A percentile compares a stretch with the other conserved stretches of the same genome.
These are phyloP conservation scores for Brienomyrus longianalis DNA, from an alignment of 2,113 vertebrate species.

Conservation along the genomic window DNA sequence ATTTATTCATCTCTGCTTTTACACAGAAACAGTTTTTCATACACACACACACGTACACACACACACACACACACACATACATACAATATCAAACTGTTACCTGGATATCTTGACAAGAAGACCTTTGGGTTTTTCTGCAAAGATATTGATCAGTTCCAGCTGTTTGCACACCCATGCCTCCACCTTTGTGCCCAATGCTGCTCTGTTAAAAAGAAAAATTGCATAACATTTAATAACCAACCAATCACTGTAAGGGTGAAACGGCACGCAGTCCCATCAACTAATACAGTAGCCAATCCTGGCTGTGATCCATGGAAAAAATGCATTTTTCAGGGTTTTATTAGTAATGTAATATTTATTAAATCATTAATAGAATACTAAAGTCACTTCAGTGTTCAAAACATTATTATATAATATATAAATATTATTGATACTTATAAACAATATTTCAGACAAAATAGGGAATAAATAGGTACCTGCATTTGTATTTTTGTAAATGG, in stretches of 20 bases:
- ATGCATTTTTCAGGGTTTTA: not conserved
- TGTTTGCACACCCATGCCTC: constrained; percentile 27
- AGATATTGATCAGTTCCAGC: constrained; percentile 16
- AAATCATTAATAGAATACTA: not conserved
- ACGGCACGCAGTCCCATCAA: not conserved
- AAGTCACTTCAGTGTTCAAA: not conserved
- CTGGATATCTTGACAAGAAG: constrained; percentile 38
- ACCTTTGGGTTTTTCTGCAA: constrained; percentile 33
- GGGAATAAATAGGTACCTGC: not conserved
- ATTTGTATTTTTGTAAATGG: not conserved
- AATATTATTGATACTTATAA: not conserved
- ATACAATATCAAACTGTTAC: constrained; percentile 33
- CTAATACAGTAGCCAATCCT: not conserved
- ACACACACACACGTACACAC: not conserved
- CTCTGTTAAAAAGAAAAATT: constrained; percentile 39
- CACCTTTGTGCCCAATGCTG: constrained; percentile 32
- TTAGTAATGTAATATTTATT: not conserved
- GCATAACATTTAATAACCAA: constrained; percentile 16
- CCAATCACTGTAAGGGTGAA: not conserved
- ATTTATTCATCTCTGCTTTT: not conserved
- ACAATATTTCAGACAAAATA: not conserved
- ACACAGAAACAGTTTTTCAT: not conserved
- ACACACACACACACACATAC: not conserved
- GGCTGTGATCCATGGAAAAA: not conserved
- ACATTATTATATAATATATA: not conserved